Conservation (phyloP, 2,113 vertebrate species). For the Nansenia antarctica region DNA sequence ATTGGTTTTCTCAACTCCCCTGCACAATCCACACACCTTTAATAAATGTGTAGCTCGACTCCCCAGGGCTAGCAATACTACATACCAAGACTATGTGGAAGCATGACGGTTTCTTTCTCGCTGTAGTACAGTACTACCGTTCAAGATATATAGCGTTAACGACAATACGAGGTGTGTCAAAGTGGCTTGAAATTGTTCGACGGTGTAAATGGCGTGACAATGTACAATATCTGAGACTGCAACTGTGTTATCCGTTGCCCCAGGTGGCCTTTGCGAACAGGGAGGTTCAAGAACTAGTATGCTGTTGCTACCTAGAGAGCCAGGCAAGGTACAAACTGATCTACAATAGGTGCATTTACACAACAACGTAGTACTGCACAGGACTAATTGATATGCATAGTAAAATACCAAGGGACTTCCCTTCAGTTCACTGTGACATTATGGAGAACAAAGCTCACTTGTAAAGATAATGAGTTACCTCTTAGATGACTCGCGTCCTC, state of each 20-base stretch:
- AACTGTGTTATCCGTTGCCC: not conserved
- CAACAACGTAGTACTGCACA: no score
- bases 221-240: not conserved
- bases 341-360: no score
- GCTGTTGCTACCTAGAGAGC: no score
- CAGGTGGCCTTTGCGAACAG: not conserved
- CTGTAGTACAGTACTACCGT: not conserved
- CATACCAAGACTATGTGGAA: not conserved
- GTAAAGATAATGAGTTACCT: not conserved
- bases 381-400: no score
- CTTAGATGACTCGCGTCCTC: no score
- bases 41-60: constrained; percentile 23
- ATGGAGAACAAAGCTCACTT: no score
- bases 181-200: not conserved
- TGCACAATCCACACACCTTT: constrained; percentile 7
- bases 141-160: not conserved
- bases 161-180: not conserved
- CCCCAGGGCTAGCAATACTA: constrained; percentile 3
- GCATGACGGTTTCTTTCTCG: not conserved
- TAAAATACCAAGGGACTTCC: no score
- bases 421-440: no score
- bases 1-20: constrained; percentile 23
- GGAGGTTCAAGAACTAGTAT: not conserved
- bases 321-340: no score
- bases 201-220: not conserved